These are phyloP conservation scores for Piaya cayana DNA, from an alignment of 2,113 vertebrate species.

Conservation along the genomic window DNA sequence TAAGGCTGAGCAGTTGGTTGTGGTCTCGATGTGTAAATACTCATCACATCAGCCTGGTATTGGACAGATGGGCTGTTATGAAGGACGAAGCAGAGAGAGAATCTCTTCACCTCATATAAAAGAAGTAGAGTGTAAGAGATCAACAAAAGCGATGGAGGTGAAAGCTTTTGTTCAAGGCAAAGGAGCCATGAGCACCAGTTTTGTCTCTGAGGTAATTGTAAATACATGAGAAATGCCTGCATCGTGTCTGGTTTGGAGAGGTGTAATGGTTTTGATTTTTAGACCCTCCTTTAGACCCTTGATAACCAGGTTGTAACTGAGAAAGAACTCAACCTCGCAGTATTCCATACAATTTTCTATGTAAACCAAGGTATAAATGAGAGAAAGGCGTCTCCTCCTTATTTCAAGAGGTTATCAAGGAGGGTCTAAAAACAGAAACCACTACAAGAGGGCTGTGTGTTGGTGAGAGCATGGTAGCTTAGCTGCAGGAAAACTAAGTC, in stretches of 20 bases:
- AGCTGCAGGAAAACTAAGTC: neutral
- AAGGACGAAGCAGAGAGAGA: neutral
- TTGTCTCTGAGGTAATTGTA: neutral
- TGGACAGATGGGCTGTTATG: neutral
- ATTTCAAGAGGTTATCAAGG: no score
- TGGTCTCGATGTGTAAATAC: neutral
- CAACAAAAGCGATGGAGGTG: neutral
- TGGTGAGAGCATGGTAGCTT: neutral
- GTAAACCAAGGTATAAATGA: no score
- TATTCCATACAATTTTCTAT: no score
- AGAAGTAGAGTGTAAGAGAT: neutral
- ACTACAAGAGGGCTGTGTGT: rapidly evolving
- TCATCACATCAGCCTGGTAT: neutral
- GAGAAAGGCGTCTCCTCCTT: no score
- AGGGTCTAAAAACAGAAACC: no score
- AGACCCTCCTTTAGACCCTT: no score
- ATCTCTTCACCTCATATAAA: neutral
- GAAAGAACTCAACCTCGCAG: no score
- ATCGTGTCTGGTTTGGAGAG: rapidly evolving
- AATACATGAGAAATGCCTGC: rapidly evolving
- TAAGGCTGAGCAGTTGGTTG: neutral
- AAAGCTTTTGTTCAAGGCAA: neutral
- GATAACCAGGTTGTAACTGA: no score
- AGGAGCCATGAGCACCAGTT: neutral
- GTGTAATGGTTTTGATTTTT: no score